Evolutionary conservation across 1,140 invertebrate genomes (phyloP).

Genomic region (Varroa destructor): DNA sequence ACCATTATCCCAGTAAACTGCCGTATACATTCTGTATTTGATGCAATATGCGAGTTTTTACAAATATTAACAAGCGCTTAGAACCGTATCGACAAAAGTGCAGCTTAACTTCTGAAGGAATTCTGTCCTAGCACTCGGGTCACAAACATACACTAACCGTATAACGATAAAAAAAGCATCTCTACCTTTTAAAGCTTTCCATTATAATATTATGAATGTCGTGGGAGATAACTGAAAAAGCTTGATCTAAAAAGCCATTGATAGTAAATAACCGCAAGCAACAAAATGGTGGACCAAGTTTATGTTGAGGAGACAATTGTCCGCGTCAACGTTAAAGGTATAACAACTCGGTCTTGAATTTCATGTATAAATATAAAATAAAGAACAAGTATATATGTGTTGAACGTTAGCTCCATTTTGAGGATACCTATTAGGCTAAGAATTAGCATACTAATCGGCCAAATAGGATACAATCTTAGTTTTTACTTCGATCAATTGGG

Average conservation of each 20-base stretch:
- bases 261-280: background rate
- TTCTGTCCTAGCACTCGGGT: background rate
- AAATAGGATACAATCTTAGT: slow-evolving; percentile 2
- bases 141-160: slow-evolving; percentile 1
- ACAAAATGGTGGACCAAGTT: background rate
- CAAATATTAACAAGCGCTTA: background rate
- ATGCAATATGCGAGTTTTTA: background rate
- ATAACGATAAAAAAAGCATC: background rate
- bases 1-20: slow-evolving; percentile 4
- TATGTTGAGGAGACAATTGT: background rate
- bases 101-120: background rate
- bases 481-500: slow-evolving; percentile 4
- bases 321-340: no score
- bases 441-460: background rate
- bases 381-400: background rate
- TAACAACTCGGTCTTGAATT: background rate
- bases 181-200: background rate
- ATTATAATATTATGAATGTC: background rate
- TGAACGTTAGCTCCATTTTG: background rate
- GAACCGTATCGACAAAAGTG: background rate
- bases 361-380: slow-evolving; percentile 6
- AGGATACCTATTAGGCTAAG: background rate
- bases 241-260: background rate
- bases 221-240: background rate
- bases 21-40: slow-evolving; percentile 1